phyloP scores from a whole-genome alignment of 2,797 vertebrate species.

The Oreochromis grahami region DNA sequence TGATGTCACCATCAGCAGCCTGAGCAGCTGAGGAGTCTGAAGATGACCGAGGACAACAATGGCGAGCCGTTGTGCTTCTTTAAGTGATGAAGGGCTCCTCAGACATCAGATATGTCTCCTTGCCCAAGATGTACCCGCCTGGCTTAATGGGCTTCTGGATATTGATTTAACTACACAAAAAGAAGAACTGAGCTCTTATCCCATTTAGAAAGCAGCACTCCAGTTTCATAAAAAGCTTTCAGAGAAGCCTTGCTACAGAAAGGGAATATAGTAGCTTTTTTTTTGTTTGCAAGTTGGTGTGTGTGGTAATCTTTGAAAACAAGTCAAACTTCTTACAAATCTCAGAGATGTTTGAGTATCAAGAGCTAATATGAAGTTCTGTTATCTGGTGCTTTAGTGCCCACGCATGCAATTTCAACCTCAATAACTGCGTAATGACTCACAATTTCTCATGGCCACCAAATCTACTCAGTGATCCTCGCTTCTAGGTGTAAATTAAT shows the following conservation, averaged over 20 bases:
- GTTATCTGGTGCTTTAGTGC: neutral
- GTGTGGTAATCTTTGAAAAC: conserved; percentile 17
- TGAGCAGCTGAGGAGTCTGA: conserved; percentile 47
- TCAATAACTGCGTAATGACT: neutral
- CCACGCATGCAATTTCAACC: neutral
- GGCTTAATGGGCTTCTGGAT: conserved; percentile 71
- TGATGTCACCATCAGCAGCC: conserved; percentile 61
- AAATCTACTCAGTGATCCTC: neutral
- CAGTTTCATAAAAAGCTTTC: conserved; percentile 62
- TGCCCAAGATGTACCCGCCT: conserved; percentile 53
- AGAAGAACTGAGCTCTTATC: conserved; percentile 68
- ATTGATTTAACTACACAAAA: conserved; percentile 74
- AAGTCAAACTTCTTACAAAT: neutral
- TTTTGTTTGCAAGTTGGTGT: neutral
- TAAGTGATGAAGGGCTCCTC: conserved; percentile 38
- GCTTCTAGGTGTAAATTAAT: conserved; percentile 20
- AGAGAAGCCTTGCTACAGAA: conserved; percentile 32
- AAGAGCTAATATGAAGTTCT: neutral
- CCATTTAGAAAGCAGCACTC: conserved; percentile 62
- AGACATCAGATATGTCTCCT: conserved; percentile 63
- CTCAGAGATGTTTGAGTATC: neutral
- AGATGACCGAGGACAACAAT: conserved; percentile 46
- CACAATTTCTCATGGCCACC: neutral
- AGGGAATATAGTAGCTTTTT: conserved; percentile 3
- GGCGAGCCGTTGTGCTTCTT: conserved; percentile 40